These are phyloP conservation scores for Drosophila suzukii DNA, from an alignment of 1,140 invertebrate genomes.

Conservation along the genomic window DNA sequence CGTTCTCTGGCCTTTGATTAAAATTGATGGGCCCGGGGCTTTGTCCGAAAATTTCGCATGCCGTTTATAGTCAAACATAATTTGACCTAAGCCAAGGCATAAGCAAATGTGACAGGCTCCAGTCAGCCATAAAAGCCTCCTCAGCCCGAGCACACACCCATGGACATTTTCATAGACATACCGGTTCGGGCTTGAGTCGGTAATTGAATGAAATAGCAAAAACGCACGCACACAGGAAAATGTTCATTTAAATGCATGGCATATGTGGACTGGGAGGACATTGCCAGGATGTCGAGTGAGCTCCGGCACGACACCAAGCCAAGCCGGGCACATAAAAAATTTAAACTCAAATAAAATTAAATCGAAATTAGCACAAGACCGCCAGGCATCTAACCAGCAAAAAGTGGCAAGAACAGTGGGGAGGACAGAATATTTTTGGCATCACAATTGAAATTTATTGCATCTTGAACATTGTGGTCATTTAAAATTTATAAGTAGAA, in stretches of 20 bases:
- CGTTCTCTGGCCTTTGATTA: slow-evolving; percentile 72
- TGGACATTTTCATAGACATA: slow-evolving; percentile 22
- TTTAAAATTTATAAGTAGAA: neutral
- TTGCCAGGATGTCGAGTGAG: neutral
- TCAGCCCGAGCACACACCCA: slow-evolving; percentile 3
- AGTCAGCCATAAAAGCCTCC: slow-evolving; percentile 52
- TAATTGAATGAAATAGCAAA: slow-evolving; percentile 76
- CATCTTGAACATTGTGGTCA: neutral
- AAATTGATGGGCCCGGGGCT: slow-evolving; percentile 75
- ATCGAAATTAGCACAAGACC: slow-evolving; percentile 69
- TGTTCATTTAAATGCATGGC: slow-evolving; percentile 71
- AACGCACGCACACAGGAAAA: slow-evolving; percentile 58
- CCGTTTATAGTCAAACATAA: slow-evolving; percentile 77
- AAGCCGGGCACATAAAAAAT: slow-evolving; percentile 53
- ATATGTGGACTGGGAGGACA: slow-evolving; percentile 23
- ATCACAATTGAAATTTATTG: neutral
- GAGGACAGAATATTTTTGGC: neutral
- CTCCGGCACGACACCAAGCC: slow-evolving; percentile 15
- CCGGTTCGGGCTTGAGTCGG: slow-evolving; percentile 52
- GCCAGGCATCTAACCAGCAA: slow-evolving; percentile 12
- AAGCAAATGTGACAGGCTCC: slow-evolving; percentile 70
- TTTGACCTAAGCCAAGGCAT: slow-evolving; percentile 74
- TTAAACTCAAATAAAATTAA: slow-evolving; percentile 67
- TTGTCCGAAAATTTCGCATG: slow-evolving; percentile 76
- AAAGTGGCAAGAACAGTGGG: slow-evolving; percentile 9